These are phyloP conservation scores for Ardeotis arabs DNA, from an alignment of 2,113 vertebrate species.

Conservation along the genomic window DNA sequence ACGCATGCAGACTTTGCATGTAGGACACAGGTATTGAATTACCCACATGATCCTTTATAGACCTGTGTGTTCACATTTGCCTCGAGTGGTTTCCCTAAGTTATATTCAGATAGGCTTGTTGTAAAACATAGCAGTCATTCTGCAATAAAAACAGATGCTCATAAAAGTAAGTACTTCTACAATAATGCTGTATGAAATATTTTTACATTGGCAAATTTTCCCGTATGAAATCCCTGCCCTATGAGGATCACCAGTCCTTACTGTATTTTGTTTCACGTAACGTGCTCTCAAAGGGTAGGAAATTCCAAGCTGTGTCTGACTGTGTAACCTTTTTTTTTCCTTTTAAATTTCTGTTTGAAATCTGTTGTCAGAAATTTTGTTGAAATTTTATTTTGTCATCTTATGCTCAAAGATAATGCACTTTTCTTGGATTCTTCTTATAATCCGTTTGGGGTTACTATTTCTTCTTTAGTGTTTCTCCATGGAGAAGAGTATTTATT, in stretches of 20 bases:
- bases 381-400: neutral
- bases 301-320: neutral
- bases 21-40: neutral
- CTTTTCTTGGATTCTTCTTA: constrained; percentile 45
- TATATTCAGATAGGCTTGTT: neutral
- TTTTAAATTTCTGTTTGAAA: neutral
- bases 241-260: neutral
- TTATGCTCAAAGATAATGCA: neutral
- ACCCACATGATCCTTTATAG: neutral
- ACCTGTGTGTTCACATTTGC: neutral
- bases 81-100: neutral
- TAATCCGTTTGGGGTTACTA: constrained; percentile 49
- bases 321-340: neutral
- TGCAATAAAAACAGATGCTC: neutral
- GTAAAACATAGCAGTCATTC: neutral
- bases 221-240: neutral
- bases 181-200: neutral
- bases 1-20: neutral
- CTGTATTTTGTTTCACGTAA: neutral
- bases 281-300: neutral
- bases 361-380: neutral
- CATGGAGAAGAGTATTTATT: constrained; percentile 58
- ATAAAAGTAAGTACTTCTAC: neutral
- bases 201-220: neutral
- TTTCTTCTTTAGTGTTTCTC: constrained; percentile 40